Percentiles rank a stretch among this genome's conserved stretches.
phyloP scores from a whole-genome alignment of 1,140 invertebrate species.

The Forficula auricularia region DNA sequence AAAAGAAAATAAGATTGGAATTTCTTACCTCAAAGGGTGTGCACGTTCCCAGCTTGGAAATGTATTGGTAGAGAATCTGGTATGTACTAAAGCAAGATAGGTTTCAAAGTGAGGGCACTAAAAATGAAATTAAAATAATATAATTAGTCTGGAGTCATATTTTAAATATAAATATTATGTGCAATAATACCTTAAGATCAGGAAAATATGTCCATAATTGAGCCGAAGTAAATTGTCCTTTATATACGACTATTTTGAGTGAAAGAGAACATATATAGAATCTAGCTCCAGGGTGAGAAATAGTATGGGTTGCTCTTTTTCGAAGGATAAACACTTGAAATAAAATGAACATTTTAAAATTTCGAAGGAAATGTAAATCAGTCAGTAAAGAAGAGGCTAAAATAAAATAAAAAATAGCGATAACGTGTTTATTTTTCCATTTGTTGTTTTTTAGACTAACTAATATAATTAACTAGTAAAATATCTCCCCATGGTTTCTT shows the following conservation, averaged over 20 bases:
- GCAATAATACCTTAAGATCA: slow-evolving; percentile 42
- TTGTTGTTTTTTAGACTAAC: too few relatives aligned
- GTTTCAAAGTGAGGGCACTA: slow-evolving; percentile 70
- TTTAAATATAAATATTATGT: neutral
- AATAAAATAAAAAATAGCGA: too few relatives aligned
- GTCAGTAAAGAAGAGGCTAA: too few relatives aligned
- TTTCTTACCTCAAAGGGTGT: slow-evolving; percentile 90
- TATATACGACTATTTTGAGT: slow-evolving; percentile 81
- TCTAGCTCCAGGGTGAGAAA: slow-evolving; percentile 61
- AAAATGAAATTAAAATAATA: slow-evolving; percentile 7
- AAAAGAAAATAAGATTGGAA: slow-evolving; percentile 5
- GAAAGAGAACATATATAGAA: slow-evolving; percentile 97
- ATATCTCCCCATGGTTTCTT: too few relatives aligned
- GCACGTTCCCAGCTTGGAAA: slow-evolving; percentile 98
- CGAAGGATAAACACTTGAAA: slow-evolving; percentile 74
- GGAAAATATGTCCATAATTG: slow-evolving; percentile 80
- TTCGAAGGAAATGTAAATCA: too few relatives aligned
- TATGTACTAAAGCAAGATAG: slow-evolving; percentile 90
- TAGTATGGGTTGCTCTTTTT: slow-evolving; percentile 78
- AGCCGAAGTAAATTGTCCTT: slow-evolving; percentile 89
- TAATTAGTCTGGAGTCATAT: neutral
- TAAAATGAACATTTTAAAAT: slow-evolving; percentile 11
- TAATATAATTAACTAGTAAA: too few relatives aligned
- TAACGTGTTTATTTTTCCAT: too few relatives aligned
- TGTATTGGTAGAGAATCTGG: slow-evolving; percentile 95